Conservation (phyloP, 1,140 invertebrate species). For the Drosophila mauritiana region DNA sequence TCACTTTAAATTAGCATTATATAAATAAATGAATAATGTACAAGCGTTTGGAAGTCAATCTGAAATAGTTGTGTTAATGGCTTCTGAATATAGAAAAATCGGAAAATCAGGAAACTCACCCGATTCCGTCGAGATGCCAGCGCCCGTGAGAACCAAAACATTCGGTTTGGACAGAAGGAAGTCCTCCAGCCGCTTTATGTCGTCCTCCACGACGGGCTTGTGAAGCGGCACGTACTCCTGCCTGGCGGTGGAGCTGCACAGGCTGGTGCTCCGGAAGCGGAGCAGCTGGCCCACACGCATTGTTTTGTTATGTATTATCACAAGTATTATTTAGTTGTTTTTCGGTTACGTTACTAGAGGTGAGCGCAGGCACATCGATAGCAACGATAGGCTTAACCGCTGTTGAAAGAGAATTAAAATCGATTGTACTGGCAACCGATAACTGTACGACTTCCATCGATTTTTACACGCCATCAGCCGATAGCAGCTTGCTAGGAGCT, state of each 20-base stretch:
- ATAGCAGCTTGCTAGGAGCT: conserved; percentile 30
- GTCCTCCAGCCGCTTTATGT: conserved; percentile 87
- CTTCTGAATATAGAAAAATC: neutral
- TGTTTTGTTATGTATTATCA: conserved; percentile 11
- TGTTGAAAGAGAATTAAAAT: neutral
- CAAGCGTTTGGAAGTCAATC: no score
- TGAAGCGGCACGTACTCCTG: conserved; percentile 90
- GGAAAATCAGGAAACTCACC: conserved; percentile 81
- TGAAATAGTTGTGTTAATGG: neutral
- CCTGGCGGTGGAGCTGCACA: conserved; percentile 19
- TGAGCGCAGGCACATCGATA: neutral
- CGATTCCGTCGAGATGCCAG: conserved; percentile 97
- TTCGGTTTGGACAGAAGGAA: conserved; percentile 88
- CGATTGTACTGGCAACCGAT: no score
- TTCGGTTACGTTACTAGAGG: conserved; percentile 11
- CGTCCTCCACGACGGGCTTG: conserved; percentile 86
- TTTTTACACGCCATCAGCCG: conserved; percentile 21
- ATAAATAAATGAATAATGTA: no score
- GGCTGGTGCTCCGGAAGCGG: conserved; percentile 35
- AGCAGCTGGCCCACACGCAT: conserved; percentile 57
- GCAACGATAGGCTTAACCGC: neutral
- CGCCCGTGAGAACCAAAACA: conserved; percentile 93
- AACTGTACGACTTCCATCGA: neutral
- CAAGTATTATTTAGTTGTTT: conserved; percentile 17
- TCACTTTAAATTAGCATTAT: no score